Percentiles rank a stretch among this genome's conserved stretches.
Evolutionary conservation across 2,113 vertebrate species (phyloP).

Genomic region (Anser cygnoides): DNA sequence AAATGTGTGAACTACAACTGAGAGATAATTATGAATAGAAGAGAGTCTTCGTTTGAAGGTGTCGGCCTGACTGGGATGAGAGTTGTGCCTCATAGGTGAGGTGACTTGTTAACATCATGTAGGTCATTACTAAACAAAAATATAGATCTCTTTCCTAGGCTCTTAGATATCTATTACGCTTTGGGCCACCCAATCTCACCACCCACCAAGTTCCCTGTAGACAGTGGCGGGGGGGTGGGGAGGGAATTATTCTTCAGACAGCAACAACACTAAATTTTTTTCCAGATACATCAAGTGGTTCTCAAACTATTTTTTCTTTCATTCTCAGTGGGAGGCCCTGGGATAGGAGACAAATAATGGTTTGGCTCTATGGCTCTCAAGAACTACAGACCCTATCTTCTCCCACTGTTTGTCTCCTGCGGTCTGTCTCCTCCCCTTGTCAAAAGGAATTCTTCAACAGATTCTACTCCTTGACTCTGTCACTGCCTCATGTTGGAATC

Average conservation of each 20-base stretch:
- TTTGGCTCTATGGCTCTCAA: background rate
- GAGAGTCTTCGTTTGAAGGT: background rate
- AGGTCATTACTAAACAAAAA: background rate
- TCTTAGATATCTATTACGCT: background rate
- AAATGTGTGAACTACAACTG: background rate
- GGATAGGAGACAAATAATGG: background rate
- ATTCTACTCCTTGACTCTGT: background rate
- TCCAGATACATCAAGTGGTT: slow-evolving; percentile 2
- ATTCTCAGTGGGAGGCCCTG: background rate
- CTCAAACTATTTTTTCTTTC: background rate
- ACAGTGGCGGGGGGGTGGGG: accelerated
- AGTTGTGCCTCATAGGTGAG: background rate
- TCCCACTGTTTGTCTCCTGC: background rate
- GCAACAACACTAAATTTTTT: background rate
- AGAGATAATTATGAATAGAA: background rate
- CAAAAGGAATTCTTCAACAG: background rate
- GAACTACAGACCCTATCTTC: background rate
- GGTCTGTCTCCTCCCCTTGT: background rate
- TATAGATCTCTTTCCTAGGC: background rate
- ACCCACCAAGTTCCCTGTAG: background rate
- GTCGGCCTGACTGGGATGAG: background rate
- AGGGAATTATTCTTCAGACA: background rate
- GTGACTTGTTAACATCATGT: background rate
- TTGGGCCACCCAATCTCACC: background rate
- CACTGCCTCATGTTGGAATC: background rate